phyloP scores from a whole-genome alignment of 2,797 vertebrate genomes.

The Lagocephalus sceleratus region DNA sequence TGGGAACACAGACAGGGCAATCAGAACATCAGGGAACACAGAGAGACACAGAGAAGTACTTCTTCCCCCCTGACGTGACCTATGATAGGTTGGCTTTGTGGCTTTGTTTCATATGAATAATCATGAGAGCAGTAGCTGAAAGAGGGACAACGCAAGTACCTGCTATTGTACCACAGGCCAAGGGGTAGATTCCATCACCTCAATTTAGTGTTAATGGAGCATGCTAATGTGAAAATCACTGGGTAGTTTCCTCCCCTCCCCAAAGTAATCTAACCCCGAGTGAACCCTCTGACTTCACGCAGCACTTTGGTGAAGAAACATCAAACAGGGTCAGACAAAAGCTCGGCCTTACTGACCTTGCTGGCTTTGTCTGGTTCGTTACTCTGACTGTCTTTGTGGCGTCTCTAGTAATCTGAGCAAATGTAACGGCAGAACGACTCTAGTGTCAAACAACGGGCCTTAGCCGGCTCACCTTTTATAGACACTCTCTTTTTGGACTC shows the following conservation, averaged over 20 bases:
- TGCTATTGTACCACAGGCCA: too few relatives aligned
- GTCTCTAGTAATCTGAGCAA: neutral
- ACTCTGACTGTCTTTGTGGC: neutral
- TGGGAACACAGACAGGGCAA: constrained; percentile 25
- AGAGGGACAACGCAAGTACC: too few relatives aligned
- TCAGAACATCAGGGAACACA: neutral
- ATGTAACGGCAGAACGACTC: neutral
- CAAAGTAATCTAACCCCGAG: constrained; percentile 42
- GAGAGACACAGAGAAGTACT: neutral
- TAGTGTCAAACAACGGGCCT: too few relatives aligned
- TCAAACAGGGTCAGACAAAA: constrained; percentile 25
- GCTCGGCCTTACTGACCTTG: too few relatives aligned
- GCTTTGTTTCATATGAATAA: too few relatives aligned
- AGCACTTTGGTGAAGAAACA: constrained; percentile 28
- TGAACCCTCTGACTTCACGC: constrained; percentile 24
- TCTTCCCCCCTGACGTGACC: too few relatives aligned
- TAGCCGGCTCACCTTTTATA: constrained; percentile 66
- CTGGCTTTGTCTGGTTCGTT: neutral
- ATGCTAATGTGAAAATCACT: constrained; percentile 15
- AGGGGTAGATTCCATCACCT: neutral
- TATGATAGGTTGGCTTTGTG: too few relatives aligned
- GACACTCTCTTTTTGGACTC: constrained; percentile 70
- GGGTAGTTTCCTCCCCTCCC: constrained; percentile 13
- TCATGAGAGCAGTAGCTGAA: too few relatives aligned
- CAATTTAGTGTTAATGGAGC: constrained; percentile 4